Evolutionary conservation across 2,797 vertebrate species (phyloP).

Genomic region (Lindbergichthys nudifrons): DNA sequence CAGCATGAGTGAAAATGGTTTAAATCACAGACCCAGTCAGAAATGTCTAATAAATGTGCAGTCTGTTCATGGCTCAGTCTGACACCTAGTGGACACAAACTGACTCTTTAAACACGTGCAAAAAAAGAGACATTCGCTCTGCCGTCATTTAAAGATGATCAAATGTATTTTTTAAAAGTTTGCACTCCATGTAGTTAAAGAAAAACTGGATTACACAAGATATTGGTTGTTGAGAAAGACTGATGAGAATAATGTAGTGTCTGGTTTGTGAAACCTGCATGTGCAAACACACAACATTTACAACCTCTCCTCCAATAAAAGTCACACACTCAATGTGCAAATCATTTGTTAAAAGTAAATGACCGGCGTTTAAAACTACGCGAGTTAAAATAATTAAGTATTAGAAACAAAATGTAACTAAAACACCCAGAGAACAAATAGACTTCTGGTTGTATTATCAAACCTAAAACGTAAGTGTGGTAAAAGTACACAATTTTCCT

Average conservation of each 20-base stretch:
- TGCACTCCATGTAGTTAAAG: background rate
- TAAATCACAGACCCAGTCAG: background rate
- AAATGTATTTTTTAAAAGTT: background rate
- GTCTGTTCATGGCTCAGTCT: constrained; percentile 63
- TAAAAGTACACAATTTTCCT: background rate
- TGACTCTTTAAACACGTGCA: background rate
- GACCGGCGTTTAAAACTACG: background rate
- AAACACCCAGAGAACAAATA: background rate
- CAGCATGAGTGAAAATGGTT: constrained; percentile 5
- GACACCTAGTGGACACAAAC: constrained; percentile 80
- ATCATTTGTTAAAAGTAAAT: background rate
- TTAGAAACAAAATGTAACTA: background rate
- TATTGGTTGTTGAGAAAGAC: background rate
- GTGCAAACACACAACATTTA: background rate
- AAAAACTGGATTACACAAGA: background rate
- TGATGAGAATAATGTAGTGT: no score
- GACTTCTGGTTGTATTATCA: background rate
- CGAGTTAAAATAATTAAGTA: background rate
- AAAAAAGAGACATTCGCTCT: background rate
- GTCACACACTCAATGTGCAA: background rate
- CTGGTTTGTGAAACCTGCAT: constrained; percentile 1
- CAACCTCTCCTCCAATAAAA: background rate
- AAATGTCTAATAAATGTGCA: constrained; percentile 44
- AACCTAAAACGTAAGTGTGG: background rate
- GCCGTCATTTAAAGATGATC: background rate